Evolutionary conservation across 2,888 invertebrate species (phyloP), one percentile per base, ranked within the genome.

Genomic region (Sturmia bella): DNA sequence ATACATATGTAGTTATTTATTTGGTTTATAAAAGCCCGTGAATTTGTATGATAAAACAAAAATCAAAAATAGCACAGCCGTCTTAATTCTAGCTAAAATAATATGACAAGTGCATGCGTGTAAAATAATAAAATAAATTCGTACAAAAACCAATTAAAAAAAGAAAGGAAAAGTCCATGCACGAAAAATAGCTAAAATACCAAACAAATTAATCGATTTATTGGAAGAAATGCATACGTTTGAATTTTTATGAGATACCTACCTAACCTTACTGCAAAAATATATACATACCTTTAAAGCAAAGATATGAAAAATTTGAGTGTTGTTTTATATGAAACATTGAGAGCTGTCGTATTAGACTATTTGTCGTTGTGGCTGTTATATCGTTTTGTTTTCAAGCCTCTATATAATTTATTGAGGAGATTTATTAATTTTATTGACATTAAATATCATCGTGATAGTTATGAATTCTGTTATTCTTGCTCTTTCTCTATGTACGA

Each of bases 361-460:
- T 83, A 81, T 73, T 80, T 84, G 27, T 56, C 66, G 21, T 66
- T 85, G n/a, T 85, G 84, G 84, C 68, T 83, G 21, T 64, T 85
- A 32, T 84, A 80, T 59, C 68, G 50, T 61, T 80, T 75, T 15
- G 39, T 73, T 32, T 70, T 85, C 9, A 76, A 74, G 59, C 84
- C 83, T 63, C 41, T 79, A 13, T 77, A 83, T 17, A 57, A 68
- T 43, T 11, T 80, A 43, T 24, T 70, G 4, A 69, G 56, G 50
- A 82, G 39, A 39, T 32, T 75, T 75, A 70, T 66, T 37, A 59
- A 13, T 59, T 61, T 41, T 56, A 48, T 63, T 66, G 48, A 24
- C 9, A 37, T 48, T 50, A 74, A 73, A 64, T 41, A 66, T 12
- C 24, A 66, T 50, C 12, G 50, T 54, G 61, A 70, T 64, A 69